phyloP scores from a whole-genome alignment of 1,140 invertebrate genomes.

The Scaptomyza pallida region DNA sequence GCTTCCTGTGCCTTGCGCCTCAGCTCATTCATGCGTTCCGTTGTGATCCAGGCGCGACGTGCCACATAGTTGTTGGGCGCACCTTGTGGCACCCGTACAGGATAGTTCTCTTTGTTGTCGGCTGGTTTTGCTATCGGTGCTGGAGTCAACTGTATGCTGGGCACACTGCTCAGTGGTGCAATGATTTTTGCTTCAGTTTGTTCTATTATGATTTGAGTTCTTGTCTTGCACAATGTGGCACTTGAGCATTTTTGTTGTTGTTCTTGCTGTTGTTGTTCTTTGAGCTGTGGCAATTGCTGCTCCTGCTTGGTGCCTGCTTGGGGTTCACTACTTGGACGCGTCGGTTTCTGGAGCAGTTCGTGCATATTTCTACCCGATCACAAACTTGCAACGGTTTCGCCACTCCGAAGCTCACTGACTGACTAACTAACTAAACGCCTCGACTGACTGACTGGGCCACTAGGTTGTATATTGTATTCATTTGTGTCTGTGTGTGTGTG shows the following conservation, averaged over 20 bases:
- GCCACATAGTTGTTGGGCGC: conserved; percentile 71
- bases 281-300: background rate
- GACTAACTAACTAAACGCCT: conserved; percentile 16
- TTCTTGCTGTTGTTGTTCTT: background rate
- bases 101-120: conserved; percentile 55
- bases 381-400: background rate
- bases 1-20: conserved; percentile 84
- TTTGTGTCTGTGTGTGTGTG: background rate
- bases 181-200: conserved; percentile 1
- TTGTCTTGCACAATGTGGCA: conserved; percentile 47
- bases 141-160: conserved; percentile 54
- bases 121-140: conserved; percentile 3
- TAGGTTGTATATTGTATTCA: conserved; percentile 32
- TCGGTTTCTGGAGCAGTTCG: conserved; percentile 29
- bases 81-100: conserved; percentile 14
- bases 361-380: conserved; percentile 44
- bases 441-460: conserved; percentile 56
- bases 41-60: conserved; percentile 84
- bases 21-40: conserved; percentile 84
- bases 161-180: conserved; percentile 38
- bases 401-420: conserved; percentile 18
- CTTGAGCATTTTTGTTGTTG: conserved; percentile 50
- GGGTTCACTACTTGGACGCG: conserved; percentile 64
- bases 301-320: conserved; percentile 43
- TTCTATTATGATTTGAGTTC: conserved; percentile 4